Percentiles rank a stretch among this genome's conserved stretches.
Conservation (phyloP, 2,113 vertebrate species). For the Brienomyrus longianalis region DNA sequence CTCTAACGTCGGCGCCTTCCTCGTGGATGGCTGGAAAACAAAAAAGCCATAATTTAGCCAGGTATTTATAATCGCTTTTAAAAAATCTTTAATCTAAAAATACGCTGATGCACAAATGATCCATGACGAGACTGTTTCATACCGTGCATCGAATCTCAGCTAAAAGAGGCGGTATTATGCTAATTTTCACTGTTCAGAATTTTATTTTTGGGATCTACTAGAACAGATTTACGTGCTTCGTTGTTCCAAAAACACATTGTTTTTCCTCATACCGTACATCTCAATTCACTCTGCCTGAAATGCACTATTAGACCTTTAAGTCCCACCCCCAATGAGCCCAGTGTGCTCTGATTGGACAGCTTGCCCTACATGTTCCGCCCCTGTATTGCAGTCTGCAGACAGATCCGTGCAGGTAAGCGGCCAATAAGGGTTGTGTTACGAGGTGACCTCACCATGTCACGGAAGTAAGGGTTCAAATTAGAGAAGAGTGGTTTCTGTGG, state of each 20-base stretch:
- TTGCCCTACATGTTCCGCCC: background rate
- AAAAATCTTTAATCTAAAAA: background rate
- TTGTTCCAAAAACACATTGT: background rate
- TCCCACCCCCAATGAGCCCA: background rate
- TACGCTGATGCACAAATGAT: background rate
- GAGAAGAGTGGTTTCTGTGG: background rate
- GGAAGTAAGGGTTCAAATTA: background rate
- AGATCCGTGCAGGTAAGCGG: background rate
- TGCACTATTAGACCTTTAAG: background rate
- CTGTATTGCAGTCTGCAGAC: background rate
- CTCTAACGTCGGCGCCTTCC: slow-evolving; percentile 50
- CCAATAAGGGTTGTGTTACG: background rate
- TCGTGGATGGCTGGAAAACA: slow-evolving; percentile 50
- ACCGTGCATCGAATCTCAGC: background rate
- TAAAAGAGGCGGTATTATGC: background rate
- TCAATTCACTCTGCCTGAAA: background rate
- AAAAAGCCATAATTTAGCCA: background rate
- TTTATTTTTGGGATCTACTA: background rate
- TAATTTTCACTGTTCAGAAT: background rate
- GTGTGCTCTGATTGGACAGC: background rate
- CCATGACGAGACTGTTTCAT: background rate
- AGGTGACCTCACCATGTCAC: background rate
- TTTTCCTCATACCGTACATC: background rate
- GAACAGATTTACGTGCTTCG: background rate
- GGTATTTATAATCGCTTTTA: background rate